Evolutionary conservation across 64 coral and sea anemone genomes (phyloP).

Genomic region (Trachythela sp.): DNA sequence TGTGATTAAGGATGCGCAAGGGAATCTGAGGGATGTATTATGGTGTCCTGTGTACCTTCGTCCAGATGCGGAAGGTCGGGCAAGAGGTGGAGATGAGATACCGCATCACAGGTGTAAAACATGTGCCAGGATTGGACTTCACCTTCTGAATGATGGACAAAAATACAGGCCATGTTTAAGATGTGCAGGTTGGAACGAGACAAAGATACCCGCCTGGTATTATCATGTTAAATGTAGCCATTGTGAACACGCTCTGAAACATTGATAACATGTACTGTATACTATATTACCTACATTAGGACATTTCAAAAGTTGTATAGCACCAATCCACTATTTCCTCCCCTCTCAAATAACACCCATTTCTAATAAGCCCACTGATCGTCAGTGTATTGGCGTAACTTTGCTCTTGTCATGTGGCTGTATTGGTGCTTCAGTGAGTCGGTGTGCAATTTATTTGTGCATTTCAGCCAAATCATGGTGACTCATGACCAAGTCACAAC

Average conservation of each 20-base stretch:
- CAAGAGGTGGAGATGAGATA: background rate
- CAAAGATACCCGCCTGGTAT: background rate
- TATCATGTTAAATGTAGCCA: background rate
- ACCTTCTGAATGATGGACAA: background rate
- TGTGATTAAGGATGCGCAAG: background rate
- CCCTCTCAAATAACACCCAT: too few species aligned
- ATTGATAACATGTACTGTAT: background rate
- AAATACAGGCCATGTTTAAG: background rate
- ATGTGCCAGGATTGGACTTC: background rate
- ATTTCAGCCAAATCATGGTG: too few species aligned
- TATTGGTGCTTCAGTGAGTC: too few species aligned
- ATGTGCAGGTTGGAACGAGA: background rate
- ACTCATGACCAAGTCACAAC: too few species aligned
- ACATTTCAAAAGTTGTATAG: too few species aligned
- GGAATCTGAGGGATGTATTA: background rate
- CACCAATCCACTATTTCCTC: too few species aligned
- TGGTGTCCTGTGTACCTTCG: background rate
- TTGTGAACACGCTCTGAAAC: background rate
- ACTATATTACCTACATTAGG: background rate
- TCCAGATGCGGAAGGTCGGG: background rate
- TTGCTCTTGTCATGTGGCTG: too few species aligned
- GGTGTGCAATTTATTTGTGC: too few species aligned
- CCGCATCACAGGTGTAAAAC: background rate
- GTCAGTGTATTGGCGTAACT: too few species aligned
- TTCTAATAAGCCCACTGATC: too few species aligned